Evolutionary conservation across 1,140 invertebrate genomes (phyloP).

Genomic region (Drosophila setifemur): DNA sequence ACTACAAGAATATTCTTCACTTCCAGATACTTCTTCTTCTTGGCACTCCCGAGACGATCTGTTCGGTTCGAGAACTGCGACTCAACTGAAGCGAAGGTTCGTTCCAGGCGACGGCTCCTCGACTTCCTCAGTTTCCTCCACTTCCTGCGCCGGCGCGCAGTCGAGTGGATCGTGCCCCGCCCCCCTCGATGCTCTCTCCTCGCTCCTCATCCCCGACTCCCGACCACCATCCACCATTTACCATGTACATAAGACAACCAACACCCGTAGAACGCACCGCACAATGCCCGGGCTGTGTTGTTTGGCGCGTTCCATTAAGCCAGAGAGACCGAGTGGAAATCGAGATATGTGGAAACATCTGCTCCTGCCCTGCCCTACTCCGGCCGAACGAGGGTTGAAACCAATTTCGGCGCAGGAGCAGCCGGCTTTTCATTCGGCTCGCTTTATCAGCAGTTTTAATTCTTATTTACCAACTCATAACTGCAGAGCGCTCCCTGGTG

Average conservation of each 20-base stretch:
- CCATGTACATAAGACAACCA: conserved; percentile 59
- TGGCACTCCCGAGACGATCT: conserved; percentile 11
- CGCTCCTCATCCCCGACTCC: conserved; percentile 16
- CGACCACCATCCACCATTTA: conserved; percentile 37
- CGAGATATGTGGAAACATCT: conserved; percentile 67
- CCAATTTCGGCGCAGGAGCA: conserved; percentile 48
- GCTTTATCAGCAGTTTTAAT: conserved; percentile 74
- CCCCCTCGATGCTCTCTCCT: background rate
- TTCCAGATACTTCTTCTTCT: background rate
- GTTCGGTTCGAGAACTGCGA: conserved; percentile 54
- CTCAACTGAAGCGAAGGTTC: conserved; percentile 49
- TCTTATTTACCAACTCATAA: conserved; percentile 75
- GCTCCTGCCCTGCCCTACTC: conserved; percentile 55
- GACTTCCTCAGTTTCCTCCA: conserved; percentile 45
- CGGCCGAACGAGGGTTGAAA: conserved; percentile 62
- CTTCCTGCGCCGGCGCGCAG: conserved; percentile 75
- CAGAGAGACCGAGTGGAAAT: conserved; percentile 8
- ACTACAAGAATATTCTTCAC: background rate
- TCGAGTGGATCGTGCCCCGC: conserved; percentile 63
- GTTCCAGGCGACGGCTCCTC: conserved; percentile 45
- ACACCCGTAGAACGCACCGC: conserved; percentile 51
- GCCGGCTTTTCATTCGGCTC: conserved; percentile 52
- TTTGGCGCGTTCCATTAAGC: conserved; percentile 77
- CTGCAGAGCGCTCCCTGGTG: conserved; percentile 17
- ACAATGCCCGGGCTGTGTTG: conserved; percentile 17